These are phyloP conservation scores for Sericinus montela DNA, from an alignment of 2,888 invertebrate species.

Conservation along the genomic window DNA sequence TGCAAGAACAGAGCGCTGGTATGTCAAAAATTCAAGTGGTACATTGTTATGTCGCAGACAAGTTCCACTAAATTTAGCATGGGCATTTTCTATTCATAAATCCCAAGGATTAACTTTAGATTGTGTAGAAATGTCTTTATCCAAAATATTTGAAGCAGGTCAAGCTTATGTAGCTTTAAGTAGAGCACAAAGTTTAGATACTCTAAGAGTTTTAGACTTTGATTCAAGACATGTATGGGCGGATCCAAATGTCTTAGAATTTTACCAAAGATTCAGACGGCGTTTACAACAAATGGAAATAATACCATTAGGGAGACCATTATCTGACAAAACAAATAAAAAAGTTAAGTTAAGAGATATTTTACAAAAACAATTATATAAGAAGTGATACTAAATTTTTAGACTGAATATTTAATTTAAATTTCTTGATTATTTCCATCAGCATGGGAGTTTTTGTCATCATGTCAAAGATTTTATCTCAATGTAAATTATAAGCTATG, in stretches of 20 bases:
- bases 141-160: slow-evolving; percentile 95
- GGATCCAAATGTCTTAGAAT: slow-evolving; percentile 89
- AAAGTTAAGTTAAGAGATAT: slow-evolving; percentile 62
- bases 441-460: too few relatives aligned
- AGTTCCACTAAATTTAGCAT: slow-evolving; percentile 94
- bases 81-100: slow-evolving; percentile 99
- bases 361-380: slow-evolving; percentile 57
- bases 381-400: slow-evolving; percentile 24
- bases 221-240: slow-evolving; percentile 93
- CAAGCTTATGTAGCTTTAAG: slow-evolving; percentile 98
- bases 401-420: too few relatives aligned
- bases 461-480: too few relatives aligned
- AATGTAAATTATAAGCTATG: too few relatives aligned
- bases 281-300: slow-evolving; percentile 82
- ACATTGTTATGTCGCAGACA: slow-evolving; percentile 80
- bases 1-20: slow-evolving; percentile 90
- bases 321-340: slow-evolving; percentile 63
- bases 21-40: slow-evolving; percentile 83
- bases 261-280: slow-evolving; percentile 85
- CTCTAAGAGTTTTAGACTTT: slow-evolving; percentile 93
- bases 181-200: slow-evolving; percentile 91
- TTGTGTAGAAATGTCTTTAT: slow-evolving; percentile 96
- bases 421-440: too few relatives aligned
- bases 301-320: slow-evolving; percentile 79
- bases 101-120: slow-evolving; percentile 96